phyloP scores from a whole-genome alignment of 2,888 invertebrate genomes.

The Allophyes oxyacanthae region DNA sequence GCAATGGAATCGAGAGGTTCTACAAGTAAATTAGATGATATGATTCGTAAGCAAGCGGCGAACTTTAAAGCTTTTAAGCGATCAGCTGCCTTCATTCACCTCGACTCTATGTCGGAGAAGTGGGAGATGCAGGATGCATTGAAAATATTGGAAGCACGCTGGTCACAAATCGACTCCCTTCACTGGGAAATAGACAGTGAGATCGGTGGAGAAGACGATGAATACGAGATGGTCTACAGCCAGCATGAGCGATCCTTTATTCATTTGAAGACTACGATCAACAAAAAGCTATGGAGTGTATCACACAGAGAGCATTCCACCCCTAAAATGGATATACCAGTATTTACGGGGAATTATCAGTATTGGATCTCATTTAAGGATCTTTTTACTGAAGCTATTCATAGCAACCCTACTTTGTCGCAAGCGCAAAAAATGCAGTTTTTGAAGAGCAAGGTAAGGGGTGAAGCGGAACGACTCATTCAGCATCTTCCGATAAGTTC shows the following conservation, averaged over 20 bases:
- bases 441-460: constrained; percentile 8
- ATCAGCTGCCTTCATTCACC: background rate
- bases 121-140: constrained; percentile 10
- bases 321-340: constrained; percentile 25
- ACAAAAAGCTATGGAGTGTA: constrained; percentile 18
- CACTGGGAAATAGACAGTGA: constrained; percentile 15
- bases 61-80: constrained; percentile 7
- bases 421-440: constrained; percentile 13
- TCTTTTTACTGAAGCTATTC: constrained; percentile 23
- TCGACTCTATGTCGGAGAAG: constrained; percentile 8
- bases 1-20: constrained; percentile 3
- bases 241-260: constrained; percentile 5
- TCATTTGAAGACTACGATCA: constrained; percentile 8
- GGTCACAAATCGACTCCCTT: constrained; percentile 5
- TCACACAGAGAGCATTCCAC: constrained; percentile 17
- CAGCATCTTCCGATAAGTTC: constrained; percentile 19
- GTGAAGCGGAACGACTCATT: constrained; percentile 14
- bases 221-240: constrained; percentile 4
- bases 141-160: constrained; percentile 2
- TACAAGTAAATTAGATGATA: constrained; percentile 1
- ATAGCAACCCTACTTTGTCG: constrained; percentile 12
- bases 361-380: constrained; percentile 25
- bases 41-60: constrained; percentile 3
- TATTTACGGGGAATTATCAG: constrained; percentile 14
- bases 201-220: background rate